These are phyloP conservation scores for Yponomeuta cagnagella DNA, from an alignment of 2,888 invertebrate species.

Conservation along the genomic window DNA sequence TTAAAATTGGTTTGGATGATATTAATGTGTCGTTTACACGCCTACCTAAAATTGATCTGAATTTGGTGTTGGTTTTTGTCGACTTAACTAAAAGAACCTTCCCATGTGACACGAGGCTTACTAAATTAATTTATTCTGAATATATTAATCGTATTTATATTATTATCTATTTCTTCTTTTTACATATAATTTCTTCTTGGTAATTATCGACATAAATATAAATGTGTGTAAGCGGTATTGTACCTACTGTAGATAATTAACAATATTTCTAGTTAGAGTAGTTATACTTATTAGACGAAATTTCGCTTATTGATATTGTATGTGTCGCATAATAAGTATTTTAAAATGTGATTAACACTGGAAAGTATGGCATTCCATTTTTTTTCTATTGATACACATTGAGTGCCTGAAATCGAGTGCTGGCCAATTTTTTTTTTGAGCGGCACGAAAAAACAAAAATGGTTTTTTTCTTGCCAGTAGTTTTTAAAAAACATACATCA, in stretches of 20 bases:
- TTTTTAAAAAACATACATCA: background rate
- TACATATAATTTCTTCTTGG: background rate
- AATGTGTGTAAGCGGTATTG: background rate
- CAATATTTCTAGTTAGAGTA: background rate
- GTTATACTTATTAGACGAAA: background rate
- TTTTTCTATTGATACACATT: background rate
- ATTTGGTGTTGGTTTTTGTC: no score
- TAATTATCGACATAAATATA: background rate
- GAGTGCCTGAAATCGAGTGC: background rate
- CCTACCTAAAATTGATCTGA: no score
- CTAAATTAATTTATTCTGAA: background rate
- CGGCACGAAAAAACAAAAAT: background rate
- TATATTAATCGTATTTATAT: background rate
- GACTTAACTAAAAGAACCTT: background rate
- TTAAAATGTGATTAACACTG: background rate
- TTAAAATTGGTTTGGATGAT: no score
- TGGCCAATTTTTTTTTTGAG: background rate
- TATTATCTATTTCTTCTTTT: no score
- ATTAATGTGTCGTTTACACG: no score
- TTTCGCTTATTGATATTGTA: conserved; percentile 7
- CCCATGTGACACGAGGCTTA: background rate
- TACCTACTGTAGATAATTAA: background rate
- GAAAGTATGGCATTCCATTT: conserved; percentile 1
- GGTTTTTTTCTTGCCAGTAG: background rate
- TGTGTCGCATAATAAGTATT: background rate